Evolutionary conservation across 2,888 invertebrate genomes (phyloP).

Genomic region (Eugnorisma glareosa): DNA sequence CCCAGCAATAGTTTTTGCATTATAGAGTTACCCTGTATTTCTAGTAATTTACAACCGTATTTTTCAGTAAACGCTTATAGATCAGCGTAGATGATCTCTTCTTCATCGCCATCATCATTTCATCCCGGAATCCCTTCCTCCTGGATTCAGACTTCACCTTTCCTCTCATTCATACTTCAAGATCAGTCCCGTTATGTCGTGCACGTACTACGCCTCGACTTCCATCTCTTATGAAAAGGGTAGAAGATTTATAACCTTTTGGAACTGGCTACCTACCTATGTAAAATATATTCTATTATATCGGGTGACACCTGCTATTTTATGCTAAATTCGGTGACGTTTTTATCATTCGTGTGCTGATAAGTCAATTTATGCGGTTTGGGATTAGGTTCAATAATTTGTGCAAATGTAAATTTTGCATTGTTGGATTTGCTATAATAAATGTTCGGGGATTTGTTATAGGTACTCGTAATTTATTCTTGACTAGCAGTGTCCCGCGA

Average conservation of each 20-base stretch:
- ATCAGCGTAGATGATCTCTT: not conserved
- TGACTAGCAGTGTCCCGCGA: no score
- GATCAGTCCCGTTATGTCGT: conserved; percentile 43
- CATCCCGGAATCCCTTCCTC: not conserved
- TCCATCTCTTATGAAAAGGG: conserved; percentile 74
- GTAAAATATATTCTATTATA: conserved; percentile 66
- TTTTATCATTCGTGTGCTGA: conserved; percentile 66
- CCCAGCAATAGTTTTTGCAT: no score
- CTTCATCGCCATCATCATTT: not conserved
- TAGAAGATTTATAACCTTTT: conserved; percentile 73
- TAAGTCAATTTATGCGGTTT: conserved; percentile 66
- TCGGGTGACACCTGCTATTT: conserved; percentile 71
- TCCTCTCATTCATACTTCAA: conserved; percentile 40
- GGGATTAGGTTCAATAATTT: conserved; percentile 59
- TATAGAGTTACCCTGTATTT: not conserved
- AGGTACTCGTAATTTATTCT: not conserved
- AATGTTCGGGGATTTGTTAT: conserved; percentile 22
- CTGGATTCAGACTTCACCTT: not conserved
- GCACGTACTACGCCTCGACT: conserved; percentile 65
- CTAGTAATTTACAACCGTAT: not conserved
- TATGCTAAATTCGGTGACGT: conserved; percentile 69
- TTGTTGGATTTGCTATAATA: conserved; percentile 38
- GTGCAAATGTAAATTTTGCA: conserved; percentile 42
- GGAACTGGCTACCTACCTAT: conserved; percentile 58
- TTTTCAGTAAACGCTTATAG: not conserved